Base-by-base conservation (phyloP, 2,113 vertebrate genomes). In the Marmota monax region DNA sequence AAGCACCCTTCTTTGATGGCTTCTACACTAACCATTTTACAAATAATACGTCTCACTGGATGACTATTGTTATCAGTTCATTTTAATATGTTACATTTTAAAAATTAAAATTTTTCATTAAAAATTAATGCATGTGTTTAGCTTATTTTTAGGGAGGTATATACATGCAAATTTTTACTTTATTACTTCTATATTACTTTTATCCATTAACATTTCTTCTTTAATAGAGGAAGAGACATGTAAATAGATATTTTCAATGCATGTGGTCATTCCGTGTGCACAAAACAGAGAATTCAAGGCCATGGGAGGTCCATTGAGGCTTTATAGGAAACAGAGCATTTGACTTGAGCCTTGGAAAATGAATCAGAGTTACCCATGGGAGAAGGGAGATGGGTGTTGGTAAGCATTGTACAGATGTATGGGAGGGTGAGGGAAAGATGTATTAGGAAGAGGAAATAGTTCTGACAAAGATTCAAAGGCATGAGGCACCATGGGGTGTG, bases 121-220 rank as follows among this genome's bases (percentile, higher is more conserved):
- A 84, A 91, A 84, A 29, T 95, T 90, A 80, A 17, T 93, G 67
- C 18, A 23, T 76, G 58, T 37, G 25, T 72, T 6, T 34, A 72
- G 67, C 51, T 88, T 77, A 4, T 77, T 7, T 42, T 37, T 27
- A 12, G 48, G 51, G 94, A 74, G 32, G 12, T 10, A 77, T 53
- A 48, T 23, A 32, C 0, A 22, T 45, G 8, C 70, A 84, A 84
- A 56, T 48, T 90, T 97, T 96, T 67, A n/a, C 56, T 69, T 90
- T 74, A 88, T 80, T 70, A 72, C 22, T 51, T 94, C 17, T 48
- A 9, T 34, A 23, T 88, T 69, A 18, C 61, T 82, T 72, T 73
- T 65, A 78, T 84, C 88, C 34, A 92, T 78, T 73, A 78, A 20
- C 17, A 73, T 82, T 96, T 95, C 70, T 85, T 10, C 73, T 90